Evolutionary conservation across 35 echinoderm and acorn worm genomes (phyloP), one percentile per base, ranked within the genome.

Genomic region (Stichopus chloronotus): DNA sequence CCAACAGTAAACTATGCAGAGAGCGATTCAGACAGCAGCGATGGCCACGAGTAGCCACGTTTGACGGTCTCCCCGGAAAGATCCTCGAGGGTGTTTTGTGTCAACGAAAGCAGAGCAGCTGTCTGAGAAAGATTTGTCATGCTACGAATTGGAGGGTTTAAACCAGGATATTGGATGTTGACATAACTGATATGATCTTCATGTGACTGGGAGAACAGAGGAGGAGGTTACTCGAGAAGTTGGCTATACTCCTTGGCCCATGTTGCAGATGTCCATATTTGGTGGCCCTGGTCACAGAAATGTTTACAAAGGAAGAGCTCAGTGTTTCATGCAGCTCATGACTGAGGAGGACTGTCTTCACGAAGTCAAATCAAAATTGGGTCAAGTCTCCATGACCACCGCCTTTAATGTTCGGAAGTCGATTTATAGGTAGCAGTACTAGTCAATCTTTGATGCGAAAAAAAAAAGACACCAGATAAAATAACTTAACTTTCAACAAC

Each of bases 21-120:
- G 83, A 93, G 83, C 3, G 92, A 93, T 76, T 93, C 92, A 72
- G 87, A 90, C 59, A 93, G 92, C 69, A 93, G 92, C 30, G 92
- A 93, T 78, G 92, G 86, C n/a, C 82, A 86, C 55, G 92, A 72
- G 68, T 61, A 93, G n/a, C 88, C 23, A 17, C 20, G 52, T 9
- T 9, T 0, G 52, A 14, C 76, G 52, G 76, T 43, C 9, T 5
- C 9, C 5, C 52, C n/a, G 16, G 52, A 78, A 78, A 78, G 76
- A 5, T 25, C 52, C 76, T 25, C 8, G 0, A 25, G 6, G 17
- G 9, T 20, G 24, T 76, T 21, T 78, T 23, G 76, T 25, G 21
- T 21, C 23, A 78, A 78, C 6, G 17, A 9, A 21, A 21, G 76
- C 9, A 21, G 19, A 25, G 23, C 52, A 43, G 23, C 76, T 24